Evolutionary conservation across 2,113 vertebrate species (phyloP), one percentile per base, ranked within the genome.

Genomic region (Actenoides hombroni): DNA sequence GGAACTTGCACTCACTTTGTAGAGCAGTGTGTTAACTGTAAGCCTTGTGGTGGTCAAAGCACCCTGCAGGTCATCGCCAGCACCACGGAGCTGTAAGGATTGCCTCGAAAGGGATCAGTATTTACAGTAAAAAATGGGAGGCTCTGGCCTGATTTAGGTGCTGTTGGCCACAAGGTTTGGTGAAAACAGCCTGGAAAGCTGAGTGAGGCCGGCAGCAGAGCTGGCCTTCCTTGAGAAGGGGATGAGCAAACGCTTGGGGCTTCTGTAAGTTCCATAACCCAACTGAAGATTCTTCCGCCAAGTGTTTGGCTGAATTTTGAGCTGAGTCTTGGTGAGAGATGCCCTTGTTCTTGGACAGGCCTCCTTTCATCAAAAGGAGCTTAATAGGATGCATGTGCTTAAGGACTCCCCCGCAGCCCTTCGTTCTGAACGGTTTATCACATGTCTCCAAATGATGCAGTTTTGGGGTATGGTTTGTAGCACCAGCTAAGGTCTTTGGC

Each of bases 261-360:
- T 33, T 53, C 8, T 20, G 0, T 0, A 4, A 70, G 20, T 73
- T 0, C 39, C 51, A 2, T 25, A n/a, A 48, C 31, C 28, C 46
- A 3, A 46, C 29, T 25, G 14, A 29, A 51, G 69, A 2, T 8
- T 16, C 60, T 56, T 69, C 44, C 74, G 65, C 33, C 4, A 1
- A 39, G 77, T 24, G 60, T 49, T 29, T 9, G 80, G 3, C 23
- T 16, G 70, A 39, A 6, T 57, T 86, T 61, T 25, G 78, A 31
- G 61, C 6, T 8, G 26, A 13, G 20, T 9, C 49, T 11, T 80
- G 84, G 5, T 94, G 73, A 95, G 95, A 96, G 87, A 7, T 0
- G 1, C 26, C 79, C 76, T 94, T 96, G 94, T 95, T 96, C 88
- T 5, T 13, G 83, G 33, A 86, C 94, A 95, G 92, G 63, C 80